Conservation (phyloP, 2,888 invertebrate genomes). For the Drosophila formosana region DNA sequence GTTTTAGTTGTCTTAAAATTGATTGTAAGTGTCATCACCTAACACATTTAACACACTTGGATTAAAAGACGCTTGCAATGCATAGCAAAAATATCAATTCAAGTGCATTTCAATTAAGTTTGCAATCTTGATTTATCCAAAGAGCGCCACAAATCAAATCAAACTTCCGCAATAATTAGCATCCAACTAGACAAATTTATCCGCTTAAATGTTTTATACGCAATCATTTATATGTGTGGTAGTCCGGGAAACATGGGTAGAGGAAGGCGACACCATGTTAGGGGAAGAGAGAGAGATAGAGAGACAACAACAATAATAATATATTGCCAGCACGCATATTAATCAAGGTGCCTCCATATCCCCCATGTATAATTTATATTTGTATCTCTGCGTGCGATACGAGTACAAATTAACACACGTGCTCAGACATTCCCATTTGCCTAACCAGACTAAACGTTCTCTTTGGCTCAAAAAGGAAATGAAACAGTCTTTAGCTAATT, state of each 20-base stretch:
- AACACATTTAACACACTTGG: background rate
- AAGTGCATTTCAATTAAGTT: constrained; percentile 20
- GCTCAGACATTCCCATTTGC: background rate
- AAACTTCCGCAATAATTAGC: constrained; percentile 67
- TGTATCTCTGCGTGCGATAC: constrained; percentile 21
- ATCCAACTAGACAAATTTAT: constrained; percentile 56
- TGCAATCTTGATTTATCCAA: background rate
- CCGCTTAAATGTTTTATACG: constrained; percentile 41
- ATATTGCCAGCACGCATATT: constrained; percentile 69
- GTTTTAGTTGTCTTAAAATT: background rate
- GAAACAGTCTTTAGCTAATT: constrained; percentile 12
- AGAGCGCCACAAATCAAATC: constrained; percentile 46
- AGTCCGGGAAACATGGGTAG: constrained; percentile 10
- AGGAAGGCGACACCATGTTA: too few species aligned
- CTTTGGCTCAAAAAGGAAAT: background rate
- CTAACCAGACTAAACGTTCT: constrained; percentile 3
- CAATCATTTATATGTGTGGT: constrained; percentile 37
- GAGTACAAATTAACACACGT: constrained; percentile 25
- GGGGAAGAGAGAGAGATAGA: constrained; percentile 1
- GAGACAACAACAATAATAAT: constrained; percentile 54
- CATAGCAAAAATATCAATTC: constrained; percentile 2
- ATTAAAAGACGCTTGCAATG: constrained; percentile 20
- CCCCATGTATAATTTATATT: constrained; percentile 26
- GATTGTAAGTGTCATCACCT: background rate
- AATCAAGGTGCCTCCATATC: constrained; percentile 44